These are phyloP conservation scores for Eutolmus rufibarbis DNA, from an alignment of 2,888 invertebrate species.

Conservation along the genomic window DNA sequence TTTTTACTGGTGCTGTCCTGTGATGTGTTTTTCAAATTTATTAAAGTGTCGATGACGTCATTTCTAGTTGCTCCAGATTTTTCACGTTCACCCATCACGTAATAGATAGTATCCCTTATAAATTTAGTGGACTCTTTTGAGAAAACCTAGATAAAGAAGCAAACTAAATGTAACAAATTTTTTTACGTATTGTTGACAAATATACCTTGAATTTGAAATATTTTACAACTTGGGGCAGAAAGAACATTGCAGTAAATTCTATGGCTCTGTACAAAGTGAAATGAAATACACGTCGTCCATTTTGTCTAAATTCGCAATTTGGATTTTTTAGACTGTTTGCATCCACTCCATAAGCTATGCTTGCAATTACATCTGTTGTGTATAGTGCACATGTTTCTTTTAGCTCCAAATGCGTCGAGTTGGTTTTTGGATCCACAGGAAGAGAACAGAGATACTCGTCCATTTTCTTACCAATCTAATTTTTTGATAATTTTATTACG, in stretches of 20 bases:
- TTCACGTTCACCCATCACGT: slow-evolving; percentile 61
- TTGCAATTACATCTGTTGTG: slow-evolving; percentile 64
- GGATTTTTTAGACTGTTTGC: slow-evolving; percentile 62
- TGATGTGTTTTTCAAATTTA: slow-evolving; percentile 55
- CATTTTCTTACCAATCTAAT: slow-evolving; percentile 42
- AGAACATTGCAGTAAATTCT: slow-evolving; percentile 60
- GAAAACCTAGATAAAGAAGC: slow-evolving; percentile 49
- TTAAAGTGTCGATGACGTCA: slow-evolving; percentile 60
- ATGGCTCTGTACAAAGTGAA: slow-evolving; percentile 56
- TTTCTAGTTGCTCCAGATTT: slow-evolving; percentile 56
- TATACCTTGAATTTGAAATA: slow-evolving; percentile 57
- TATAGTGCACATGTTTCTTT: slow-evolving; percentile 59
- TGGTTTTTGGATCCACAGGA: neutral
- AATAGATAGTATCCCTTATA: slow-evolving; percentile 58
- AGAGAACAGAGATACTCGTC: neutral
- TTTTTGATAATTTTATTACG: neutral
- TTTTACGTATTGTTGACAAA: slow-evolving; percentile 37
- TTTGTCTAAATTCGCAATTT: slow-evolving; percentile 61
- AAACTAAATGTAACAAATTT: neutral
- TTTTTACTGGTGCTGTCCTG: slow-evolving; percentile 28
- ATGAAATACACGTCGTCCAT: slow-evolving; percentile 61
- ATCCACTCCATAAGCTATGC: slow-evolving; percentile 64
- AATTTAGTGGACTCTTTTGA: slow-evolving; percentile 55
- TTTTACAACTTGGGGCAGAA: slow-evolving; percentile 60
- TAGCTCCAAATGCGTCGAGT: slow-evolving; percentile 54